Evolutionary conservation across 53 echinoderm and acorn worm species (phyloP).

Genomic region (Stichopus horrens): DNA sequence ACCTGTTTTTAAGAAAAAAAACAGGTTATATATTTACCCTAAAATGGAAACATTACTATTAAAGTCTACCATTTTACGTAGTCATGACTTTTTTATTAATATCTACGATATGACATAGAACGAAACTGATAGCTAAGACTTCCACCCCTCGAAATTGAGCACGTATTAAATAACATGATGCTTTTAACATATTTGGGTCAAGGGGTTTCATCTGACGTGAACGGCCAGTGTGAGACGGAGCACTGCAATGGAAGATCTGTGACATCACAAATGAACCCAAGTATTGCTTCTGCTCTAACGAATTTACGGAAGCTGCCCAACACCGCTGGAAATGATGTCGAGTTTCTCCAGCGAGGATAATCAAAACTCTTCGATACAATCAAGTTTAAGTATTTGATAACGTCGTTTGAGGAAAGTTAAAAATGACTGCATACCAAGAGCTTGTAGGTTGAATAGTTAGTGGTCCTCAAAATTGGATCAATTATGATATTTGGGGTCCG

Average conservation of each 20-base stretch:
- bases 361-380: neutral
- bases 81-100: neutral
- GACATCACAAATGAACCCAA: neutral
- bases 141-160: conserved; percentile 29
- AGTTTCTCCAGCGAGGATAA: neutral
- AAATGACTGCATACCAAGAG: no score
- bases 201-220: conserved; percentile 34
- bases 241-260: neutral
- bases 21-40: neutral
- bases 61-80: neutral
- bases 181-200: conserved; percentile 38
- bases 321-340: conserved; percentile 19
- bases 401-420: no score
- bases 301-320: neutral
- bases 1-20: no score
- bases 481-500: no score
- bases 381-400: no score
- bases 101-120: neutral
- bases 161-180: conserved; percentile 34
- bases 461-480: no score
- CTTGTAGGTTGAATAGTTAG: no score
- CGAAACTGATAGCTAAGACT: neutral
- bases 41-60: neutral
- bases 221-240: neutral
- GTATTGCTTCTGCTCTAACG: neutral